Conservation (phyloP, 2,888 invertebrate species). For the Drosophila lutescens region DNA sequence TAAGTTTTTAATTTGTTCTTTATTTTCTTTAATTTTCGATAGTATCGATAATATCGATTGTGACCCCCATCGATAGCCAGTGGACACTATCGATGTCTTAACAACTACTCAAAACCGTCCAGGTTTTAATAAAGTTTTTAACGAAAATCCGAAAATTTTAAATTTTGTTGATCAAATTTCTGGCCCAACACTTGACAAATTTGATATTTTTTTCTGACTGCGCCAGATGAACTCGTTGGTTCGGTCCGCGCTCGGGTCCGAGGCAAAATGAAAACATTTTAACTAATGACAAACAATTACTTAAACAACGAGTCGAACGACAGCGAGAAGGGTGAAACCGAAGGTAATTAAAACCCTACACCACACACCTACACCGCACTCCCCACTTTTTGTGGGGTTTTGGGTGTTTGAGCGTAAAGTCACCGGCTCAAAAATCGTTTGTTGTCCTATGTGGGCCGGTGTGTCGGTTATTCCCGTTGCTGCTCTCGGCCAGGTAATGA, state of each 20-base stretch:
- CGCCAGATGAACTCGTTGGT: neutral
- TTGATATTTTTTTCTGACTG: neutral
- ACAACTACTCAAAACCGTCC: too few species aligned
- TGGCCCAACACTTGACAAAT: neutral
- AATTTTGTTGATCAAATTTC: neutral
- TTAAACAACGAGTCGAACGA: conserved; percentile 75
- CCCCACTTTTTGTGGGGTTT: neutral
- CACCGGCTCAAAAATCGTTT: conserved; percentile 72
- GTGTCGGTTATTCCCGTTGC: conserved; percentile 54
- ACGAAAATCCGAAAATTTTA: neutral
- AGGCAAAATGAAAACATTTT: conserved; percentile 79
- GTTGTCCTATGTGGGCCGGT: conserved; percentile 23
- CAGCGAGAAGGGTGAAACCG: conserved; percentile 42
- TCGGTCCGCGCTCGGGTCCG: conserved; percentile 20
- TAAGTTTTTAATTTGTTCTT: too few species aligned
- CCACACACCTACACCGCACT: conserved; percentile 10
- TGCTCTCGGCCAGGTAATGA: conserved; percentile 68
- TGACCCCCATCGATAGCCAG: too few species aligned
- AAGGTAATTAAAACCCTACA: conserved; percentile 74
- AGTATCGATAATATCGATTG: too few species aligned
- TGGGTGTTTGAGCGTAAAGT: conserved; percentile 73
- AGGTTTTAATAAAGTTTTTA: too few species aligned
- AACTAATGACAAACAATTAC: conserved; percentile 82
- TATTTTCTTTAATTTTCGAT: too few species aligned
- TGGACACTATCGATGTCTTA: too few species aligned